phyloP scores from a whole-genome alignment of 1,140 invertebrate genomes.

The Aphelenchoides fujianensis region DNA sequence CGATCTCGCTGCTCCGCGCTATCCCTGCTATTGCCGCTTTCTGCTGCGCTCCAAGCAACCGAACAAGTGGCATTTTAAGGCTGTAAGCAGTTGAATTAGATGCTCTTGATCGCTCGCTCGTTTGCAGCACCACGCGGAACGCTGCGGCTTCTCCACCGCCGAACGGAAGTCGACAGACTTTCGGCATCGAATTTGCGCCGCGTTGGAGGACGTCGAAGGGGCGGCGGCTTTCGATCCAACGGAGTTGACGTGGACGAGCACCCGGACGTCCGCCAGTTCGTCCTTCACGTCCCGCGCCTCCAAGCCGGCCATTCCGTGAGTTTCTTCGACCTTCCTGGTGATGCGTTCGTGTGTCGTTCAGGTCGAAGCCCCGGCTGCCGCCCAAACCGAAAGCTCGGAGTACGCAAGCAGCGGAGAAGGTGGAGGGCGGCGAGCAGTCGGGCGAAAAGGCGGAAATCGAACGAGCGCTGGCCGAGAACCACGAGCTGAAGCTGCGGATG shows the following conservation, averaged over 20 bases:
- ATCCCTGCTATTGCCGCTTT: slow-evolving; percentile 16
- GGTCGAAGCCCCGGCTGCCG: background rate
- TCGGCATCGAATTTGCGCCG: background rate
- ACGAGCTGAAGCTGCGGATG: background rate
- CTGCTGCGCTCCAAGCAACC: background rate
- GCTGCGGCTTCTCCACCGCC: background rate
- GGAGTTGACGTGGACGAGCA: background rate
- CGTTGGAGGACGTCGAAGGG: background rate
- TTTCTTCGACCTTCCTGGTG: background rate
- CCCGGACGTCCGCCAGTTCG: background rate
- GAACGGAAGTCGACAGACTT: background rate
- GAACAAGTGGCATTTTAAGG: slow-evolving; percentile 9
- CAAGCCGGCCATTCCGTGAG: background rate
- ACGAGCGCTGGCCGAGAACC: background rate
- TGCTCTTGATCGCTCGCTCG: background rate
- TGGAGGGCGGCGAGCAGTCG: background rate
- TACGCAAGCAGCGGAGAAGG: background rate
- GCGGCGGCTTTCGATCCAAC: background rate
- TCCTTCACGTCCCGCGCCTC: background rate
- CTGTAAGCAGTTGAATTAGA: too few relatives aligned
- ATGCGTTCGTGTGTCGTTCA: background rate
- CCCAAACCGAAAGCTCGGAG: slow-evolving; percentile 8
- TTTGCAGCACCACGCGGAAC: slow-evolving; percentile 2
- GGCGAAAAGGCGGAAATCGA: background rate
- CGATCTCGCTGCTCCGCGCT: background rate